These are phyloP conservation scores for Eumaeus atala DNA, from an alignment of 1,140 invertebrate genomes.

Conservation along the genomic window DNA sequence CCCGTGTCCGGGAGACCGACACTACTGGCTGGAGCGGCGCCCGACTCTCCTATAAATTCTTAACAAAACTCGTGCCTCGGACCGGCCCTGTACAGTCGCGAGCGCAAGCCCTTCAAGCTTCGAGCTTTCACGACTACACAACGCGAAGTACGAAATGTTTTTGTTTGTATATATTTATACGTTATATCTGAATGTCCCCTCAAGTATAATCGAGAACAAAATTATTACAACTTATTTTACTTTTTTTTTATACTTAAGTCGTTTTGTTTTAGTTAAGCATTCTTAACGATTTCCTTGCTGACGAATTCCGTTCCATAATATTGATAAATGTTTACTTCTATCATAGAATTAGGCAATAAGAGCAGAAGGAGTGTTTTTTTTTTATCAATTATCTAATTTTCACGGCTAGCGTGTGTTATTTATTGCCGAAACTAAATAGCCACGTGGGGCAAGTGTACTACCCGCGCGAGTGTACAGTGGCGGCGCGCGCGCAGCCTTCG, in stretches of 20 bases:
- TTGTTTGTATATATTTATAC: conserved; percentile 17
- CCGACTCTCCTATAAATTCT: conserved; percentile 61
- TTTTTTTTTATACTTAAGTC: too few relatives aligned
- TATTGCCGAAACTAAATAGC: conserved; percentile 20
- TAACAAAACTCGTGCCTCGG: conserved; percentile 55
- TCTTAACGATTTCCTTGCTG: too few relatives aligned
- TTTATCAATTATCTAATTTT: too few relatives aligned
- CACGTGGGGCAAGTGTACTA: conserved; percentile 49
- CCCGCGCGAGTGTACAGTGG: conserved; percentile 46
- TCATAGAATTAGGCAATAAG: too few relatives aligned
- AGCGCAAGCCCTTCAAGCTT: conserved; percentile 35
- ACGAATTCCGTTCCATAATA: too few relatives aligned
- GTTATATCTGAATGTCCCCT: neutral
- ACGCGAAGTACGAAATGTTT: conserved; percentile 13
- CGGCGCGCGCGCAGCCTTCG: conserved; percentile 66
- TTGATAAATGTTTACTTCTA: too few relatives aligned
- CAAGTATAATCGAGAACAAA: conserved; percentile 4
- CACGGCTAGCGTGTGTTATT: too few relatives aligned
- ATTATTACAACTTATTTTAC: neutral
- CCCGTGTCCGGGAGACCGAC: conserved; percentile 14
- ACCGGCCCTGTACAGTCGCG: conserved; percentile 60
- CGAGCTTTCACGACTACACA: conserved; percentile 7
- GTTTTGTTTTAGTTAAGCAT: too few relatives aligned
- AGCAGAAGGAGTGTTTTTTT: too few relatives aligned
- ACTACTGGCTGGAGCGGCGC: conserved; percentile 42